Evolutionary conservation across 2,888 invertebrate species (phyloP).

Genomic region (Synanthedon vespiformis): DNA sequence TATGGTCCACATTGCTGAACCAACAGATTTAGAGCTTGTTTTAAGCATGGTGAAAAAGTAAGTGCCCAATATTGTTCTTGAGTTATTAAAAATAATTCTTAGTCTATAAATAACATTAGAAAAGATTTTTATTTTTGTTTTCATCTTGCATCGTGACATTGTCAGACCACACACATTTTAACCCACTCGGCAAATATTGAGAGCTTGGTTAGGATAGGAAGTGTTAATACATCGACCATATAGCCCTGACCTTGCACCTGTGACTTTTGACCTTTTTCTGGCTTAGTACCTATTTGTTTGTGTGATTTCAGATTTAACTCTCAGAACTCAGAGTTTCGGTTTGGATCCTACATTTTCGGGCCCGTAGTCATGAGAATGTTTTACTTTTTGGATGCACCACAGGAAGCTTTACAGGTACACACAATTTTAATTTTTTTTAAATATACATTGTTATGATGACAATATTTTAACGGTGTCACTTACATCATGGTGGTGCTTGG

Average conservation of each 20-base stretch:
- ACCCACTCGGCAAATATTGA: too few relatives aligned
- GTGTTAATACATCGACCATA: too few relatives aligned
- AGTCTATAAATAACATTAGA: too few relatives aligned
- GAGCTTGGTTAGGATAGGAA: too few relatives aligned
- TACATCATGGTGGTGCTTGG: too few relatives aligned
- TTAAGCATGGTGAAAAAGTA: conserved; percentile 79
- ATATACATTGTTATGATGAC: background rate
- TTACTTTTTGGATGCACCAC: conserved; percentile 76
- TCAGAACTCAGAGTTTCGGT: conserved; percentile 78
- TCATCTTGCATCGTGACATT: too few relatives aligned
- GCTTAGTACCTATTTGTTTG: background rate
- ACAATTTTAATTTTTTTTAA: background rate
- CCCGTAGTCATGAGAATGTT: conserved; percentile 86
- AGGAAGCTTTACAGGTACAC: conserved; percentile 72
- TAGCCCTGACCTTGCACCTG: too few relatives aligned
- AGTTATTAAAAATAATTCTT: too few relatives aligned
- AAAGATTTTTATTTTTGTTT: too few relatives aligned
- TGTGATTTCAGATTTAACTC: conserved; percentile 72
- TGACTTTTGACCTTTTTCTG: background rate
- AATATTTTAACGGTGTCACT: too few relatives aligned
- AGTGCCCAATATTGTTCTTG: conserved; percentile 10
- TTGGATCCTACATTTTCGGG: conserved; percentile 86
- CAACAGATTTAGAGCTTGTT: conserved; percentile 73
- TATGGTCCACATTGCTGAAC: conserved; percentile 78
- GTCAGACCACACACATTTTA: too few relatives aligned